A percentile compares a stretch with the other conserved stretches of the same genome.
These are phyloP conservation scores for Leucopternis melanops DNA, from an alignment of 2,113 vertebrate genomes.

Conservation along the genomic window DNA sequence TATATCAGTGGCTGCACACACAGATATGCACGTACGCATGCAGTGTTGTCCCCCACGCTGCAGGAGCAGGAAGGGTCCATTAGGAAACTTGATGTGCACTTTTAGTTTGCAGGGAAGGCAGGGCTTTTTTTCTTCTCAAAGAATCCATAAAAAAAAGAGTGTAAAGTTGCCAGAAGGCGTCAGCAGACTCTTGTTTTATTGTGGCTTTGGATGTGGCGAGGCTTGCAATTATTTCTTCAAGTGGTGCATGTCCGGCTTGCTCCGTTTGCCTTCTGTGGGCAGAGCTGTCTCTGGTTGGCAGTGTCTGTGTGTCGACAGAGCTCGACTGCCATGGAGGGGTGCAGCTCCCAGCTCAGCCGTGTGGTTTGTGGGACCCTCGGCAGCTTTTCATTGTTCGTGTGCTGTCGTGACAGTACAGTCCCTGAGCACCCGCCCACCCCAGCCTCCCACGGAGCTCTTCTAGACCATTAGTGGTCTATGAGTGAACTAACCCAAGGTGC, in stretches of 20 bases:
- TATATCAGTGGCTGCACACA: accelerated
- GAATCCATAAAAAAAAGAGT: background rate
- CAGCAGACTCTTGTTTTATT: background rate
- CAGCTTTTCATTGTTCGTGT: background rate
- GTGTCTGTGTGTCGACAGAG: background rate
- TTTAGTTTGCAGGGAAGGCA: background rate
- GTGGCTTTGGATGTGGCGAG: background rate
- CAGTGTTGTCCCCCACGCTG: accelerated
- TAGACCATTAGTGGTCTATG: background rate
- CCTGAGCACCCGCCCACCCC: accelerated
- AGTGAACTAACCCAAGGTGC: background rate
- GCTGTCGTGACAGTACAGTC: accelerated
- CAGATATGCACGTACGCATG: accelerated
- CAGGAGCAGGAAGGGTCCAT: background rate
- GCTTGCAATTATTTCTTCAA: background rate
- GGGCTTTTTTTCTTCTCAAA: background rate
- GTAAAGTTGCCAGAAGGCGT: background rate
- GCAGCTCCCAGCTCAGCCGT: background rate
- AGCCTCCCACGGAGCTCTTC: background rate
- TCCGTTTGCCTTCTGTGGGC: background rate
- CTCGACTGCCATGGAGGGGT: accelerated
- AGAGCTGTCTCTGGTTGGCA: background rate
- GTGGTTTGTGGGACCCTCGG: background rate
- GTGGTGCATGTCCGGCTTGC: background rate
- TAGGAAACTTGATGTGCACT: background rate